Conservation (phyloP, 2,888 invertebrate genomes). For the Lottia scabra region DNA sequence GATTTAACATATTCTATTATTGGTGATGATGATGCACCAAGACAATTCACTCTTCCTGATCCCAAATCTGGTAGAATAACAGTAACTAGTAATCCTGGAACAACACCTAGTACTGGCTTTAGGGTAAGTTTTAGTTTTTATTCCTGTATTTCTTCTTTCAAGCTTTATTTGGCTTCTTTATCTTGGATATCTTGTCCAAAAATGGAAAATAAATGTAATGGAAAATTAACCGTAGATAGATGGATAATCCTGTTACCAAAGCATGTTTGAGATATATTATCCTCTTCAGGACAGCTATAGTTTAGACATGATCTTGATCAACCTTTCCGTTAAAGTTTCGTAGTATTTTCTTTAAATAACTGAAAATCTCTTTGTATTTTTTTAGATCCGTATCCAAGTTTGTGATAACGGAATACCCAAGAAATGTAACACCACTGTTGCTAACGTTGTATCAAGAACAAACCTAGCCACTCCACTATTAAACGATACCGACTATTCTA, state of each 20-base stretch:
- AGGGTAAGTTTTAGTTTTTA: not conserved
- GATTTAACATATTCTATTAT: slow-evolving; percentile 54
- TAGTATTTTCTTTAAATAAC: too few relatives aligned
- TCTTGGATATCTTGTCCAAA: too few relatives aligned
- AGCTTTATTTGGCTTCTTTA: too few relatives aligned
- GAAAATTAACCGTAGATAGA: too few relatives aligned
- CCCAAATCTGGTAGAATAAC: slow-evolving; percentile 26
- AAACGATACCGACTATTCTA: slow-evolving; percentile 39
- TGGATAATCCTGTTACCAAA: too few relatives aligned
- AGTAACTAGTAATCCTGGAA: not conserved
- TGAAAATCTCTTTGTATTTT: slow-evolving; percentile 17
- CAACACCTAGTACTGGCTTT: not conserved
- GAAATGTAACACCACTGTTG: slow-evolving; percentile 44
- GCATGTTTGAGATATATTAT: too few relatives aligned
- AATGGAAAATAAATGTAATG: too few relatives aligned
- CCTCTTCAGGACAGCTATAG: too few relatives aligned
- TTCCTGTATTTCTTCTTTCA: too few relatives aligned
- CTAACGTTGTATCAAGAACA: slow-evolving; percentile 43
- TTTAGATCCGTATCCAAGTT: slow-evolving; percentile 43
- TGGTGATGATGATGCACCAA: slow-evolving; percentile 55
- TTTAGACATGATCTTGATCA: too few relatives aligned
- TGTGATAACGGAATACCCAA: slow-evolving; percentile 58
- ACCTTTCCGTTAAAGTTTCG: too few relatives aligned
- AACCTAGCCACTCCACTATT: slow-evolving; percentile 46
- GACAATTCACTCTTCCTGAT: slow-evolving; percentile 56